A percentile compares a stretch with the other conserved stretches of the same genome.
These are phyloP conservation scores for Sarcophaga peregrina DNA, from an alignment of 1,140 invertebrate species.

Conservation along the genomic window DNA sequence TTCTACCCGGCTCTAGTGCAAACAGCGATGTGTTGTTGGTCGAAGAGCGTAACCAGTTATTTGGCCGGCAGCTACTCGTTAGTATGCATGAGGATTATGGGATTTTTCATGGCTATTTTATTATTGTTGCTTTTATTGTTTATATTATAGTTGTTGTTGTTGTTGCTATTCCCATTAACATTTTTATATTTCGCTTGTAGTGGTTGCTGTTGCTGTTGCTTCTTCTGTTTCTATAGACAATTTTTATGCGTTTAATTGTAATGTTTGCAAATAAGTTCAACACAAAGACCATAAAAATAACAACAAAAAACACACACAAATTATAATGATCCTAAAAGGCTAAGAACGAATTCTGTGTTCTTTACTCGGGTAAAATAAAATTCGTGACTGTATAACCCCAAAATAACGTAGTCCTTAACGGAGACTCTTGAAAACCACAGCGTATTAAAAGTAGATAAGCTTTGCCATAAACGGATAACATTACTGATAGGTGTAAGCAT, in stretches of 20 bases:
- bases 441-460: too few species aligned
- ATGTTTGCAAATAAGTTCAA: conserved; percentile 46
- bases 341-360: not conserved
- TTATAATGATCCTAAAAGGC: not conserved
- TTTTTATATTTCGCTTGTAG: not conserved
- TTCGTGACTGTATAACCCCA: too few species aligned
- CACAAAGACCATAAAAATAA: conserved; percentile 24
- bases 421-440: too few species aligned
- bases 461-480: too few species aligned
- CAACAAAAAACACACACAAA: conserved; percentile 24
- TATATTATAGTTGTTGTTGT: not conserved
- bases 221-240: conserved; percentile 28
- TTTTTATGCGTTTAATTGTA: conserved; percentile 46
- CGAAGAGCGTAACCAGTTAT: conserved; percentile 23
- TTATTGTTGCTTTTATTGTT: conserved; percentile 24
- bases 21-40: not conserved
- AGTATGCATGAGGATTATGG: conserved; percentile 47
- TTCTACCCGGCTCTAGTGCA: not conserved
- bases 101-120: conserved; percentile 46
- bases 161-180: conserved; percentile 6
- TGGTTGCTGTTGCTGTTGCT: not conserved
- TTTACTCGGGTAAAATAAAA: not conserved
- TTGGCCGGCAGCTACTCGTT: conserved; percentile 43
- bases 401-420: too few species aligned
- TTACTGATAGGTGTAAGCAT: too few species aligned